Conservation (phyloP, 1,140 invertebrate genomes). For the Drosophila mayri region DNA sequence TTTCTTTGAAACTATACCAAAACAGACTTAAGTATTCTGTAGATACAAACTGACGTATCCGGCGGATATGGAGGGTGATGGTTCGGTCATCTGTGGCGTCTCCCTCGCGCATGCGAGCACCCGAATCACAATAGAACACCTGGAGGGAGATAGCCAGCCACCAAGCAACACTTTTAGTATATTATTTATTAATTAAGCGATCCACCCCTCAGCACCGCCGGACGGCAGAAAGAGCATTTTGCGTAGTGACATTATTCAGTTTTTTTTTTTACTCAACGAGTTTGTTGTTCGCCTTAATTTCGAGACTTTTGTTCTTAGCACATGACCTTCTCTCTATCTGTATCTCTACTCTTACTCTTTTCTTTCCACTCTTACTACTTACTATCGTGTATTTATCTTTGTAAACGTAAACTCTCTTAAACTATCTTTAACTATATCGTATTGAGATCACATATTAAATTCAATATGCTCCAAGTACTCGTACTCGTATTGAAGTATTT, state of each 20-base stretch:
- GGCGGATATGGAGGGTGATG: conserved; percentile 26
- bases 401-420: conserved; percentile 49
- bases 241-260: conserved; percentile 52
- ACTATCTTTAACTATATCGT: conserved; percentile 63
- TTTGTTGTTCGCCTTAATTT: conserved; percentile 57
- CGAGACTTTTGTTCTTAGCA: conserved; percentile 66
- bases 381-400: conserved; percentile 36
- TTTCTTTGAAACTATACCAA: conserved; percentile 16
- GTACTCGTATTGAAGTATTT: conserved; percentile 60
- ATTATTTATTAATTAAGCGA: conserved; percentile 4
- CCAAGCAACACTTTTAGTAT: conserved; percentile 11
- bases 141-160: conserved; percentile 18
- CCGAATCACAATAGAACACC: conserved; percentile 20
- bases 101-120: conserved; percentile 58
- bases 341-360: conserved; percentile 42
- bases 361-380: conserved; percentile 28
- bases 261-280: conserved; percentile 8
- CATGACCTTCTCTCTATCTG: conserved; percentile 57
- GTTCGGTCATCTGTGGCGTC: conserved; percentile 16
- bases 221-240: conserved; percentile 44
- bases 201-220: conserved; percentile 14
- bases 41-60: conserved; percentile 32
- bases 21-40: conserved; percentile 23
- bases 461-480: conserved; percentile 62
- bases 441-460: conserved; percentile 54